Conservation (phyloP, 2,888 invertebrate genomes). For the Drosophila vallismaia region DNA sequence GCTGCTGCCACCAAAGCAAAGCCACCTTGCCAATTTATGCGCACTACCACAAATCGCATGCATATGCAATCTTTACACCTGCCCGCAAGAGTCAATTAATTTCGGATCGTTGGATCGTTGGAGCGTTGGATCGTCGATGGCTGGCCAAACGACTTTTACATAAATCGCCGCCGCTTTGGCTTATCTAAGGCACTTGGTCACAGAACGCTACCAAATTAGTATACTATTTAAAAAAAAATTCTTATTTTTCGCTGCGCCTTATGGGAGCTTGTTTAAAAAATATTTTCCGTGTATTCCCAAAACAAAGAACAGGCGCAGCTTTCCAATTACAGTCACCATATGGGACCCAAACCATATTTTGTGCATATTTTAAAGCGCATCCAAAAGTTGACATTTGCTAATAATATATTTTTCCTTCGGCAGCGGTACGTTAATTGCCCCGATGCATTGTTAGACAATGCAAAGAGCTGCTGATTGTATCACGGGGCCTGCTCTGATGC, state of each 20-base stretch:
- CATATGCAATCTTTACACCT: conserved; percentile 71
- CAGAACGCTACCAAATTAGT: conserved; percentile 22
- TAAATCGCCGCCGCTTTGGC: conserved; percentile 26
- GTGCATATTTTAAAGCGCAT: conserved; percentile 31
- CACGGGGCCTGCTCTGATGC: conserved; percentile 27
- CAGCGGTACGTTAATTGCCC: conserved; percentile 48
- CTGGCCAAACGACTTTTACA: conserved; percentile 47
- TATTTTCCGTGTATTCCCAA: conserved; percentile 2
- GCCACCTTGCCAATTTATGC: conserved; percentile 45
- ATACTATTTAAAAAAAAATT: too few species aligned
- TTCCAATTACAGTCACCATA: conserved; percentile 35
- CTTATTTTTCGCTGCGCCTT: not conserved
- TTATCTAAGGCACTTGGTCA: conserved; percentile 54
- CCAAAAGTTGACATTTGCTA: conserved; percentile 63
- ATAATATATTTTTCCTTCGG: conserved; percentile 52
- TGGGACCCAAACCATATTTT: conserved; percentile 26
- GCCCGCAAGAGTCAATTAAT: conserved; percentile 68
- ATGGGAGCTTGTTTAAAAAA: conserved; percentile 8
- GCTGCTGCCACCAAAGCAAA: conserved; percentile 7
- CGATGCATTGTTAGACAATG: conserved; percentile 37
- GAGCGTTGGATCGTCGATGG: conserved; percentile 26
- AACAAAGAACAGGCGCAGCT: conserved; percentile 38
- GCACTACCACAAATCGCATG: conserved; percentile 51
- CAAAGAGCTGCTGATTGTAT: conserved; percentile 43
- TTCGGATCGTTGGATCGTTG: conserved; percentile 38